phyloP scores from a whole-genome alignment of 35 echinoderm and acorn worm genomes.

The Stichopus chloronotus region DNA sequence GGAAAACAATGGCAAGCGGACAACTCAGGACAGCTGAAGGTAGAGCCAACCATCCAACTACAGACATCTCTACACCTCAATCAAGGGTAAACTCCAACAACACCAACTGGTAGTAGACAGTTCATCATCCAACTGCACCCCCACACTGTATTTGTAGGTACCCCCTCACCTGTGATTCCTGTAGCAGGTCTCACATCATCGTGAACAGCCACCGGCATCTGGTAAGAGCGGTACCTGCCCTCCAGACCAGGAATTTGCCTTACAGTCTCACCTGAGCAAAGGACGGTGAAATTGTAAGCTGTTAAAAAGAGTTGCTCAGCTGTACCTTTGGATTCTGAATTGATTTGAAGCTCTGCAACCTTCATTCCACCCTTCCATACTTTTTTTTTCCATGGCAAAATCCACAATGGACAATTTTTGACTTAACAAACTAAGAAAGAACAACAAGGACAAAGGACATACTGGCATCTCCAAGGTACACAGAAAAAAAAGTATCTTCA shows the following conservation, averaged over 20 bases:
- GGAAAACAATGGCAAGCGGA: too few relatives aligned
- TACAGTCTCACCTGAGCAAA: slow-evolving; percentile 57
- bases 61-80: too few relatives aligned
- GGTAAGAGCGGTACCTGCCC: slow-evolving; percentile 76
- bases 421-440: neutral
- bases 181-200: slow-evolving; percentile 72
- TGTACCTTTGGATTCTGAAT: neutral
- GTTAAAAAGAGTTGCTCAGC: neutral
- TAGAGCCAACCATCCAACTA: neutral
- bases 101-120: too few relatives aligned
- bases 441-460: too few relatives aligned
- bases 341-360: neutral
- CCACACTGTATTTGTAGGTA: neutral
- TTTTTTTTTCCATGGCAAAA: neutral
- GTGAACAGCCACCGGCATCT: slow-evolving; percentile 92
- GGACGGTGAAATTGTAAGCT: slow-evolving; percentile 31
- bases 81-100: too few relatives aligned
- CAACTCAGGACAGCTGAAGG: neutral
- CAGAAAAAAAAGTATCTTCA: too few relatives aligned
- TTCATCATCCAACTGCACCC: neutral
- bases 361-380: neutral
- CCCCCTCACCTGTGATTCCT: slow-evolving; percentile 71
- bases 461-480: too few relatives aligned
- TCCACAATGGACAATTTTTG: neutral
- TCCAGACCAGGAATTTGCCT: slow-evolving; percentile 52